Evolutionary conservation across 1,140 invertebrate species (phyloP).

Genomic region (Polypedilum pembai): DNA sequence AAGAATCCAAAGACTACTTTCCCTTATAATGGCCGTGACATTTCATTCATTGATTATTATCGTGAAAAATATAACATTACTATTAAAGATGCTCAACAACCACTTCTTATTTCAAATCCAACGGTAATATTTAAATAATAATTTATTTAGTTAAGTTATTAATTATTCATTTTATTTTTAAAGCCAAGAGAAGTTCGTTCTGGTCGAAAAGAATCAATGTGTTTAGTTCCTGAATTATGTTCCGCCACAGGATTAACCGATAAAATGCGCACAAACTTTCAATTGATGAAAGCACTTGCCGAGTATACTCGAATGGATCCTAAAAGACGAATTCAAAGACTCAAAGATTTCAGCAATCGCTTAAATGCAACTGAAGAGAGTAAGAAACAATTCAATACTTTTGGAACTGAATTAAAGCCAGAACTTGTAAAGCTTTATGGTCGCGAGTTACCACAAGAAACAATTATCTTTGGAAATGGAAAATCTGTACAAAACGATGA

Average conservation of each 20-base stretch:
- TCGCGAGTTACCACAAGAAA: conserved; percentile 50
- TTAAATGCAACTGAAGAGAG: conserved; percentile 46
- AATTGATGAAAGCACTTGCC: conserved; percentile 57
- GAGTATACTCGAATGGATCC: conserved; percentile 58
- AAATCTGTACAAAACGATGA: conserved; percentile 39
- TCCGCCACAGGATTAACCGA: conserved; percentile 59
- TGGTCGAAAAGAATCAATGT: conserved; percentile 52
- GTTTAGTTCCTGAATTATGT: conserved; percentile 67
- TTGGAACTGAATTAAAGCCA: conserved; percentile 55
- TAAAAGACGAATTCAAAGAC: conserved; percentile 50
- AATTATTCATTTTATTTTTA: not conserved
- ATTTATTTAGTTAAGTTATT: not conserved
- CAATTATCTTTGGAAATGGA: conserved; percentile 46
- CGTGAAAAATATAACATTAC: conserved; percentile 54
- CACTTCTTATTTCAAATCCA: conserved; percentile 54
- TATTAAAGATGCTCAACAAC: conserved; percentile 52
- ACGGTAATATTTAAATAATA: conserved; percentile 38
- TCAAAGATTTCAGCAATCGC: conserved; percentile 52
- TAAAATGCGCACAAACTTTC: conserved; percentile 50
- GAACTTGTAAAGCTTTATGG: conserved; percentile 51
- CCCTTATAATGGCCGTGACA: conserved; percentile 47
- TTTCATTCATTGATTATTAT: conserved; percentile 75
- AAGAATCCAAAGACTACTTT: conserved; percentile 54
- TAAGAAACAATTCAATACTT: conserved; percentile 50
- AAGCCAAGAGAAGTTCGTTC: conserved; percentile 51